Evolutionary conservation across 2,797 vertebrate genomes (phyloP), one percentile per base, ranked within the genome.

Genomic region (Sebastes ruberrimus): DNA sequence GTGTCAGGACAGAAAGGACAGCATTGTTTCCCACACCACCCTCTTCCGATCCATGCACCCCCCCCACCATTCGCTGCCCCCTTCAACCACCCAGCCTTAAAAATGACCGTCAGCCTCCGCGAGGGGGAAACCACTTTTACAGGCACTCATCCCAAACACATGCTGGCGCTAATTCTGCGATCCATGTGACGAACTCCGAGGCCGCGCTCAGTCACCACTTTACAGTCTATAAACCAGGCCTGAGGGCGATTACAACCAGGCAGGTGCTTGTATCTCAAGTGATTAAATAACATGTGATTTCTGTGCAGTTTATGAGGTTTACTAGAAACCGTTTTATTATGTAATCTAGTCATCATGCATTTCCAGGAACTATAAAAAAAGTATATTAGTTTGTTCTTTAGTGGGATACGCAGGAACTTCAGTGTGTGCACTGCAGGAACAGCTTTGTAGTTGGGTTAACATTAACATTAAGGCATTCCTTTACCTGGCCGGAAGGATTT

Each of bases 1-100:
- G 93, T 93, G 87, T 92, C 85, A 22, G 57, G 67, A 77, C 81
- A 95, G 91, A 95, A 95, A 94, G 89, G 89, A 92, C 73, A 62
- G 75, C 88, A 93, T 95, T 95, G 94, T 96, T 92, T 92, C 89
- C 79, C 89, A 64, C 84, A 62, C 5, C 83, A 46, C 61, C 59
- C 76, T 42, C 71, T 22, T 76, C 64, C 71, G 78, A 75, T 32
- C 81, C 75, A 63, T 46, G 11, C 32, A 42, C 65, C 72, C 60
- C 60, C 32, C 10, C 77, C 56, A 42, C 38, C 14, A 6, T 42
- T 42, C 38, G 6, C 38, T 16, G 38, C 38, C 6, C 38, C 69
- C 59, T 78, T 79, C 61, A 68, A 71, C 80, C 38, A 7, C 52
- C 60, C 68, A 25, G 46, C 77, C 81, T 64, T 82, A 79, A 84